Percentiles rank a stretch among this genome's conserved stretches.
phyloP scores from a whole-genome alignment of 2,113 vertebrate genomes.

The Syngnathus scovelli region DNA sequence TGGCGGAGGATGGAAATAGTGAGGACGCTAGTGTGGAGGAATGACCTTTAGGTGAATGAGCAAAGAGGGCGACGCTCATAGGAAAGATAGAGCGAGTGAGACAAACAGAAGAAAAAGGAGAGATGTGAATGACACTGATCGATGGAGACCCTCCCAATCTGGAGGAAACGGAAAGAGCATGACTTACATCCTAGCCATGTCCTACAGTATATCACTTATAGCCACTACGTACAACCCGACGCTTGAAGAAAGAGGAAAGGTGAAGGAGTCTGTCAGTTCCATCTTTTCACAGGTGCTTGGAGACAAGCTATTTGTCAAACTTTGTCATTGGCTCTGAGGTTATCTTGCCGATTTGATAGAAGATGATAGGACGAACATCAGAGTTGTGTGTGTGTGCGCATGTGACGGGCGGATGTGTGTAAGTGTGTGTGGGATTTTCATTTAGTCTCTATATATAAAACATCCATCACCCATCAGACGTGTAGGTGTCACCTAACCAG shows the following conservation, averaged over 20 bases:
- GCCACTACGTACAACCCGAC: constrained; percentile 62
- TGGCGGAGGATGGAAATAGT: constrained; percentile 29
- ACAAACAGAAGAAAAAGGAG: constrained; percentile 47
- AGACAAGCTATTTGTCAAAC: constrained; percentile 77
- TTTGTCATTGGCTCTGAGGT: constrained; percentile 77
- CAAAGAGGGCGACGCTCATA: constrained; percentile 49
- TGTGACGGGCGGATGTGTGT: constrained; percentile 27
- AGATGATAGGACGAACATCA: constrained; percentile 67
- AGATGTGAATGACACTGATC: constrained; percentile 60
- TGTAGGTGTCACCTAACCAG: constrained; percentile 68
- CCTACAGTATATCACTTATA: constrained; percentile 73
- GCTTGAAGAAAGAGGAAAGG: constrained; percentile 72
- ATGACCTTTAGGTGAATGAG: constrained; percentile 66
- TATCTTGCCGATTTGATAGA: constrained; percentile 69
- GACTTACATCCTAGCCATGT: constrained; percentile 67
- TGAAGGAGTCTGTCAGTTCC: constrained; percentile 75
- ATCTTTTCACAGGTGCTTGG: constrained; percentile 67
- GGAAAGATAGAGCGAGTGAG: constrained; percentile 40
- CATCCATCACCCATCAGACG: constrained; percentile 71
- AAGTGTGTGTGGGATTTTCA: constrained; percentile 47
- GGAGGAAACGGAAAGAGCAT: constrained; percentile 68
- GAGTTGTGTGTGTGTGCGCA: constrained; percentile 32
- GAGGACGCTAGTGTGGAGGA: constrained; percentile 46
- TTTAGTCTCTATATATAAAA: constrained; percentile 74
- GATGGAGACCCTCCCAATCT: constrained; percentile 65